These are phyloP conservation scores for Altica lythri DNA, from an alignment of 2,888 invertebrate genomes.

Conservation along the genomic window DNA sequence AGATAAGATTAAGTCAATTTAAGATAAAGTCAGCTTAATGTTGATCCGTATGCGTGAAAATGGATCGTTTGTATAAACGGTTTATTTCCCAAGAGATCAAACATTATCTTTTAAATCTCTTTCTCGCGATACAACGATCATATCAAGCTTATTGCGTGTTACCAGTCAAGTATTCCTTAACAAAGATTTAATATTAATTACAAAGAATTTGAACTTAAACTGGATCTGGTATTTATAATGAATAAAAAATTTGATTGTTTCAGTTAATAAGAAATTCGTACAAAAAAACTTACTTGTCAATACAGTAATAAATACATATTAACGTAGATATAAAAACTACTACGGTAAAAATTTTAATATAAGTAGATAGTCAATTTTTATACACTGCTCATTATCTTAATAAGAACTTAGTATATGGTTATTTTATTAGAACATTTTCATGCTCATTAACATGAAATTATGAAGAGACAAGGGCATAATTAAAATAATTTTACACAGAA, in stretches of 20 bases:
- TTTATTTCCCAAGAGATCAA: slow-evolving; percentile 13
- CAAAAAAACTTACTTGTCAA: not conserved
- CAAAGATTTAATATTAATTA: slow-evolving; percentile 19
- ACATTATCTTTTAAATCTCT: slow-evolving; percentile 26
- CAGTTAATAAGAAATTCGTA: too few species aligned
- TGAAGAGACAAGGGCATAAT: slow-evolving; percentile 13
- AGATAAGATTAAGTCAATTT: slow-evolving; percentile 21
- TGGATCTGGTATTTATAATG: not conserved
- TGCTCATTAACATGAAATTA: not conserved
- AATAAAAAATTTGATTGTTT: too few species aligned
- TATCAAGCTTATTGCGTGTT: slow-evolving; percentile 21
- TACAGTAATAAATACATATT: not conserved
- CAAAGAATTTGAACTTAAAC: not conserved
- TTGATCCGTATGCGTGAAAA: slow-evolving; percentile 19
- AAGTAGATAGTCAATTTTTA: too few species aligned
- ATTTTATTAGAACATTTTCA: too few species aligned
- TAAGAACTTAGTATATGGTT: too few species aligned
- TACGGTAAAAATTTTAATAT: too few species aligned
- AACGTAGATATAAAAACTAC: too few species aligned
- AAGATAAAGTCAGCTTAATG: slow-evolving; percentile 24
- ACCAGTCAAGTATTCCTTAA: slow-evolving; percentile 12
- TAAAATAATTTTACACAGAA: slow-evolving; percentile 24
- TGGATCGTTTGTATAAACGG: slow-evolving; percentile 17
- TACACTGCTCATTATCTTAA: too few species aligned
- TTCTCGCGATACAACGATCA: slow-evolving; percentile 16